A percentile compares a stretch with the other conserved stretches of the same genome.
Conservation (phyloP, 2,888 invertebrate species). For the Pseudococcus longispinus region DNA sequence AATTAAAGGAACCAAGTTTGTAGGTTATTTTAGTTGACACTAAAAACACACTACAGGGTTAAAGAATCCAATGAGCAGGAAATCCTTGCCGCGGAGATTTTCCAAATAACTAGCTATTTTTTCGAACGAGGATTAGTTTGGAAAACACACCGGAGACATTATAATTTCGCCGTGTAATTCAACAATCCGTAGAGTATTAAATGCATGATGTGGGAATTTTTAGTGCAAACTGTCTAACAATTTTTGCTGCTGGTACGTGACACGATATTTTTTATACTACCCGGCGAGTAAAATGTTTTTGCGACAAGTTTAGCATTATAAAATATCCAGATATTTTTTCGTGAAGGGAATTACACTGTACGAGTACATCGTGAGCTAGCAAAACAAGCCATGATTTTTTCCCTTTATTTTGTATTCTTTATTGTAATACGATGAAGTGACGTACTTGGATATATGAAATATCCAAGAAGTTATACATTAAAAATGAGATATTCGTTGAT, state of each 20-base stretch:
- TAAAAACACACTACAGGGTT: no score
- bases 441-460: neutral
- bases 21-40: no score
- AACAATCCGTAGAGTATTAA: conserved; percentile 6
- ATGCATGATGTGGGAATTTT: neutral
- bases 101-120: neutral
- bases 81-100: neutral
- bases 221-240: neutral
- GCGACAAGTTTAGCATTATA: neutral
- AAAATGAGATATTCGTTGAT: neutral
- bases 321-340: neutral
- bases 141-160: conserved; percentile 6
- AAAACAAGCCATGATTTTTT: neutral
- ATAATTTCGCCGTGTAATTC: neutral
- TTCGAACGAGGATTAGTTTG: neutral
- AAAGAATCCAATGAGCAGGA: neutral
- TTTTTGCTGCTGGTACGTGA: neutral
- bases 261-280: neutral
- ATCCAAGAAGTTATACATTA: neutral
- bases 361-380: neutral
- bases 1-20: no score
- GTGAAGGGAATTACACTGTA: neutral
- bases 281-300: neutral
- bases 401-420: neutral
- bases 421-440: neutral